Evolutionary conservation across 2,888 invertebrate genomes (phyloP).

Genomic region (Bruchidius siliquastri): DNA sequence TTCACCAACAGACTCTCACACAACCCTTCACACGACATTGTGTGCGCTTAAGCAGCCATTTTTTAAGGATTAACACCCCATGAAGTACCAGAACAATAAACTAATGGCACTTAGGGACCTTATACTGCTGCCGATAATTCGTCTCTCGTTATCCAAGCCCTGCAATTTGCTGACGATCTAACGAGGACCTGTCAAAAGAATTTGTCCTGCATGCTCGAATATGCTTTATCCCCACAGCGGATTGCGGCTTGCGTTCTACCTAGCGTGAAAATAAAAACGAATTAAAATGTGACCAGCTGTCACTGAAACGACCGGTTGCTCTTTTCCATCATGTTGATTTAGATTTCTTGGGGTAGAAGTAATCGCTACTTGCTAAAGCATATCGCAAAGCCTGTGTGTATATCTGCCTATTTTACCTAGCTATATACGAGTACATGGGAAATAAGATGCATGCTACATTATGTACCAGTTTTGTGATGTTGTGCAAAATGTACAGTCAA

Average conservation of each 20-base stretch:
- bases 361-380: neutral
- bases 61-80: neutral
- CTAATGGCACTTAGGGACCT: neutral
- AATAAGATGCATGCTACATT: no score
- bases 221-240: constrained; percentile 6
- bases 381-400: no score
- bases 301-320: neutral
- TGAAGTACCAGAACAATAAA: neutral
- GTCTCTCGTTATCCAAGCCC: constrained; percentile 9
- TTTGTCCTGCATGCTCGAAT: constrained; percentile 7
- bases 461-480: no score
- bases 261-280: neutral
- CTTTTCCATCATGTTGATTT: neutral
- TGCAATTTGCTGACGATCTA: constrained; percentile 11
- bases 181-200: constrained; percentile 12
- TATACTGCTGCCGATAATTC: constrained; percentile 8
- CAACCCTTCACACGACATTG: neutral
- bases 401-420: no score
- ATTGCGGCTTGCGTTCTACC: neutral
- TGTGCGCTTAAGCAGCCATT: neutral
- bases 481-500: no score
- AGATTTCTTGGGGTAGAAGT: neutral
- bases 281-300: neutral
- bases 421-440: no score
- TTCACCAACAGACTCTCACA: neutral